phyloP scores from a whole-genome alignment of 2,113 vertebrate genomes.

The Artemisiospiza belli region DNA sequence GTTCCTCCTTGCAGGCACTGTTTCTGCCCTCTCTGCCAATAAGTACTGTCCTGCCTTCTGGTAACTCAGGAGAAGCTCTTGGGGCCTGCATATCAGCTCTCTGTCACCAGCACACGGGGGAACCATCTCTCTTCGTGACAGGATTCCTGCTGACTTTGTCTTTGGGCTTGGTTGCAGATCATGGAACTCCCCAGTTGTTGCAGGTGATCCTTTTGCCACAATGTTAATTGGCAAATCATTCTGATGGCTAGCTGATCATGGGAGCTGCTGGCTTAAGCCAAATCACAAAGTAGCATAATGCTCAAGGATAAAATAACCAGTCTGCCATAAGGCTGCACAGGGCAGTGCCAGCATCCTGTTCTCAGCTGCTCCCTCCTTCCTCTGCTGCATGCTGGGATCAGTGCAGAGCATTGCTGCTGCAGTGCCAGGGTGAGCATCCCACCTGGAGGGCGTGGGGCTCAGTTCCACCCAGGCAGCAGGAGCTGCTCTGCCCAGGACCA shows the following conservation, averaged over 20 bases:
- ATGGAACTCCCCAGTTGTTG: neutral
- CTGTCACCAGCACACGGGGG: neutral
- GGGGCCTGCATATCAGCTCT: neutral
- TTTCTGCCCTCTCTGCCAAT: neutral
- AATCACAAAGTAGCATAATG: neutral
- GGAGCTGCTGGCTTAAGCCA: neutral
- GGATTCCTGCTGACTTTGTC: neutral
- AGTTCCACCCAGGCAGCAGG: accelerated
- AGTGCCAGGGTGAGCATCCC: neutral
- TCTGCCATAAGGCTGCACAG: neutral
- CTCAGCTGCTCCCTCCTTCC: neutral
- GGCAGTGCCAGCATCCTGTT: neutral
- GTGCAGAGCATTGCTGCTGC: neutral
- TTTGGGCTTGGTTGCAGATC: neutral
- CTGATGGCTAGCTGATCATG: neutral
- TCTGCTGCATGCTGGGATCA: accelerated
- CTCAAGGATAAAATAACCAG: neutral
- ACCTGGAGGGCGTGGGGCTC: neutral
- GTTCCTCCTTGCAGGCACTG: neutral
- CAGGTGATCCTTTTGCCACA: neutral
- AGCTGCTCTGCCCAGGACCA: neutral
- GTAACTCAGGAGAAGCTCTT: neutral
- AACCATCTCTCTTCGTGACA: neutral
- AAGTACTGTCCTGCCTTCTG: neutral
- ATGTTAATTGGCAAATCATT: neutral